Evolutionary conservation across 2,113 vertebrate genomes (phyloP).

Genomic region (Colossoma macropomum): DNA sequence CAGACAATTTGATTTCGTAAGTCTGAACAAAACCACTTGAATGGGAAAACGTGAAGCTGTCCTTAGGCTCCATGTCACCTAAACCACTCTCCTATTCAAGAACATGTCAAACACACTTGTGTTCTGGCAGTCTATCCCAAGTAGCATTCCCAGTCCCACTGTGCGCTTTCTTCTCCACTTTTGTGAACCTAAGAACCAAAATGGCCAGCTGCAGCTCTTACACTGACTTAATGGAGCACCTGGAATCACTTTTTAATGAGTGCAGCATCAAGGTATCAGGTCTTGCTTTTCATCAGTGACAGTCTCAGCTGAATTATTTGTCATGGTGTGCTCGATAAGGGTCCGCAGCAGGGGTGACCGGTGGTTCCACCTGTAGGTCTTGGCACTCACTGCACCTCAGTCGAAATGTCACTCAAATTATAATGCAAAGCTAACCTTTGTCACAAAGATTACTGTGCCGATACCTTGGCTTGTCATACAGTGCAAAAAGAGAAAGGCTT

Average conservation of each 20-base stretch:
- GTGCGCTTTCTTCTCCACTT: neutral
- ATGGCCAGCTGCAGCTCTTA: slow-evolving; percentile 81
- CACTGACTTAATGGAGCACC: slow-evolving; percentile 84
- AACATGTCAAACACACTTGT: neutral
- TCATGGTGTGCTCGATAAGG: slow-evolving; percentile 76
- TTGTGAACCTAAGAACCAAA: slow-evolving; percentile 37
- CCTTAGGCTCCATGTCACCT: too few species aligned
- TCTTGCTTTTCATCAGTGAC: slow-evolving; percentile 78
- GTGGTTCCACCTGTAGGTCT: slow-evolving; percentile 61
- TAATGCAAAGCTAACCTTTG: slow-evolving; percentile 76
- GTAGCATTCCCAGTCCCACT: neutral
- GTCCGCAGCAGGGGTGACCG: slow-evolving; percentile 59
- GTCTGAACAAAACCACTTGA: too few species aligned
- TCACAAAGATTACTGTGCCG: slow-evolving; percentile 63
- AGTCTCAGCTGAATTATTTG: slow-evolving; percentile 80
- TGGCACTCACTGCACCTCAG: slow-evolving; percentile 56
- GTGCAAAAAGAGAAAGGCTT: slow-evolving; percentile 50
- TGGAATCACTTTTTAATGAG: slow-evolving; percentile 79
- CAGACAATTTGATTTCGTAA: too few species aligned
- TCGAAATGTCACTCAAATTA: slow-evolving; percentile 73
- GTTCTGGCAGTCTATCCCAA: neutral
- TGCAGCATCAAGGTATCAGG: slow-evolving; percentile 74
- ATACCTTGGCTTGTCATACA: slow-evolving; percentile 64
- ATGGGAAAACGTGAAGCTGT: too few species aligned
- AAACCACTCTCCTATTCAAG: too few species aligned